Percentiles rank a stretch among this genome's conserved stretches.
Conservation (phyloP, 2,113 vertebrate genomes). For the Salvelinus namaycush region DNA sequence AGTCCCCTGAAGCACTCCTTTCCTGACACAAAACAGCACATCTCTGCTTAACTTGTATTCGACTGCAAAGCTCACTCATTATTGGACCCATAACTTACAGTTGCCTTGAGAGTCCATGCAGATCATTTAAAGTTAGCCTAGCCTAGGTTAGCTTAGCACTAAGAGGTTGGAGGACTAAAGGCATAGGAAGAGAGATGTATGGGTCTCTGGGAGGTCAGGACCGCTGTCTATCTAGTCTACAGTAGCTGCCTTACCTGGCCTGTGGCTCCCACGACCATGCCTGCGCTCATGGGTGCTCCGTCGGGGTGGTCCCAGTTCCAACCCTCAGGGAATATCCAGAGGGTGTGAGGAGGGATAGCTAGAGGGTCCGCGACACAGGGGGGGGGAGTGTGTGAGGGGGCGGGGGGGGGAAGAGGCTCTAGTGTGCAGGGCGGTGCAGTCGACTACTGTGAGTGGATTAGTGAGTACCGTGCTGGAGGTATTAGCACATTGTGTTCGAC, state of each 20-base stretch:
- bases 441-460: slow-evolving; percentile 68
- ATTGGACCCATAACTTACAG: background rate
- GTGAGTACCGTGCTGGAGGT: slow-evolving; percentile 61
- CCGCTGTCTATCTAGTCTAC: background rate
- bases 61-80: background rate
- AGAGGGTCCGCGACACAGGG: background rate
- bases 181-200: too few relatives aligned
- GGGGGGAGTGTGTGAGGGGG: slow-evolving; percentile 4
- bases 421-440: slow-evolving; percentile 28
- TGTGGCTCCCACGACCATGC: slow-evolving; percentile 61
- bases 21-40: background rate
- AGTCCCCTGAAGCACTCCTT: background rate
- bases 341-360: slow-evolving; percentile 2
- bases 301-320: background rate
- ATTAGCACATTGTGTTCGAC: slow-evolving; percentile 64
- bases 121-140: background rate
- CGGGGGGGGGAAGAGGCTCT: slow-evolving; percentile 15
- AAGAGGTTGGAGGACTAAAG: background rate
- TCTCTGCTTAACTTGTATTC: background rate
- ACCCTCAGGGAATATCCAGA: slow-evolving; percentile 45
- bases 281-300: slow-evolving; percentile 57
- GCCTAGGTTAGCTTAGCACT: background rate
- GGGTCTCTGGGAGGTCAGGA: background rate
- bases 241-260: slow-evolving; percentile 65
- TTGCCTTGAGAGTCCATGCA: background rate